These are phyloP conservation scores for Tanytarsus gracilentus DNA, from an alignment of 2,888 invertebrate species.

Conservation along the genomic window DNA sequence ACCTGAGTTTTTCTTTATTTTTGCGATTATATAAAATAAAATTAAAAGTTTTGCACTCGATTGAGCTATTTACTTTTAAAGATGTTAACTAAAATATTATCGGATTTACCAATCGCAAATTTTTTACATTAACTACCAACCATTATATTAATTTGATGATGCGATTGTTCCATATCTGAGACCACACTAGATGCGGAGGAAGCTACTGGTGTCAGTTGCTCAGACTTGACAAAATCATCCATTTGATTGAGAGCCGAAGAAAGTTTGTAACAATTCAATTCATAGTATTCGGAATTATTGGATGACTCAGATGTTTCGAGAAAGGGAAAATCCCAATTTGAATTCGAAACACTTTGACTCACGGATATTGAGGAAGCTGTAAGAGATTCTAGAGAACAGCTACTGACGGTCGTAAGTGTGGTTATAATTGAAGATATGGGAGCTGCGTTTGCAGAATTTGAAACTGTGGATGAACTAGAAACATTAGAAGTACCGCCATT, in stretches of 20 bases:
- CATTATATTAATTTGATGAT: constrained; percentile 23
- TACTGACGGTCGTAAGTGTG: constrained; percentile 26
- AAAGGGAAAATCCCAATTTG: constrained; percentile 28
- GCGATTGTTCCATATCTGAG: constrained; percentile 19
- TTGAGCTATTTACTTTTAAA: constrained; percentile 2
- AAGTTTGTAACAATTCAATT: constrained; percentile 26
- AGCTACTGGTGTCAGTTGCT: constrained; percentile 10
- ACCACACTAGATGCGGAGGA: neutral
- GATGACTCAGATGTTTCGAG: constrained; percentile 27
- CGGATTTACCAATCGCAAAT: constrained; percentile 6
- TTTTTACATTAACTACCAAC: constrained; percentile 26
- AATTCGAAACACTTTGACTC: constrained; percentile 10
- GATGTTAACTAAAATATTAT: neutral
- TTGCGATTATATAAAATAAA: neutral
- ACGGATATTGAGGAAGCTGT: constrained; percentile 26
- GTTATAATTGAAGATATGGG: constrained; percentile 21
- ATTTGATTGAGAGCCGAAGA: constrained; percentile 22
- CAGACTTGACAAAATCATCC: constrained; percentile 28
- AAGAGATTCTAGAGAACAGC: constrained; percentile 22
- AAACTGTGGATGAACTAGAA: constrained; percentile 30
- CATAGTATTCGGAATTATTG: constrained; percentile 20
- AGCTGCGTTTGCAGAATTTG: constrained; percentile 34
- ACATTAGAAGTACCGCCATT: neutral
- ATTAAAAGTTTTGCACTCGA: neutral
- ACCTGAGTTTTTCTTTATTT: neutral